Evolutionary conservation across 2,888 invertebrate genomes (phyloP).

Genomic region (Agrotis segetum): DNA sequence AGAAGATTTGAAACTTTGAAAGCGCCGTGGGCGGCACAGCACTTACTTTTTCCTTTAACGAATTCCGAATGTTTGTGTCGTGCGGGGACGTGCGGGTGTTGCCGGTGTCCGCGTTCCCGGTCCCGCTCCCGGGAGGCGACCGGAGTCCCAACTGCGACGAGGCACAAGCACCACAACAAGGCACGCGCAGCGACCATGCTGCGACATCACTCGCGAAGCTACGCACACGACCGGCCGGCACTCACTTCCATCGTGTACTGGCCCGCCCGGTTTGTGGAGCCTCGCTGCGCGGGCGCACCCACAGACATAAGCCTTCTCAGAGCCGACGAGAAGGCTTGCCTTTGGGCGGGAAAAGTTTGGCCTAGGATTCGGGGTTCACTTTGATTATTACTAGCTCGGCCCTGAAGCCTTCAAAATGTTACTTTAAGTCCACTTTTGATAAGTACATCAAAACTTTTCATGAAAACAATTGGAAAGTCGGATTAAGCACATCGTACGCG

Average conservation of each 20-base stretch:
- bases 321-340: conserved; percentile 52
- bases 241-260: conserved; percentile 88
- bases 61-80: conserved; percentile 92
- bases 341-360: conserved; percentile 75
- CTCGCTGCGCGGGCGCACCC: conserved; percentile 83
- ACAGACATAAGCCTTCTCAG: conserved; percentile 74
- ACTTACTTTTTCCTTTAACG: conserved; percentile 95
- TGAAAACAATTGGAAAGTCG: too few species aligned
- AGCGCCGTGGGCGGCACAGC: conserved; percentile 72
- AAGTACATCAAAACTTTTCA: neutral
- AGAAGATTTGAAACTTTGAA: conserved; percentile 58
- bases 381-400: neutral
- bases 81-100: conserved; percentile 75
- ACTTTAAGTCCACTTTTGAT: neutral
- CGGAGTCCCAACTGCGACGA: conserved; percentile 74
- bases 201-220: conserved; percentile 87
- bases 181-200: conserved; percentile 87
- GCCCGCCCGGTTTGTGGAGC: conserved; percentile 80
- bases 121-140: conserved; percentile 72
- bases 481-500: too few species aligned
- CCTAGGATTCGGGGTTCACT: conserved; percentile 7
- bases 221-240: conserved; percentile 83
- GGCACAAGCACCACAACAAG: conserved; percentile 85
- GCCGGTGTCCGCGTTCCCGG: conserved; percentile 68
- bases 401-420: neutral